Evolutionary conservation across 2,888 invertebrate species (phyloP), one percentile per base, ranked within the genome.

Genomic region (Lepidocyrtinus sp.): DNA sequence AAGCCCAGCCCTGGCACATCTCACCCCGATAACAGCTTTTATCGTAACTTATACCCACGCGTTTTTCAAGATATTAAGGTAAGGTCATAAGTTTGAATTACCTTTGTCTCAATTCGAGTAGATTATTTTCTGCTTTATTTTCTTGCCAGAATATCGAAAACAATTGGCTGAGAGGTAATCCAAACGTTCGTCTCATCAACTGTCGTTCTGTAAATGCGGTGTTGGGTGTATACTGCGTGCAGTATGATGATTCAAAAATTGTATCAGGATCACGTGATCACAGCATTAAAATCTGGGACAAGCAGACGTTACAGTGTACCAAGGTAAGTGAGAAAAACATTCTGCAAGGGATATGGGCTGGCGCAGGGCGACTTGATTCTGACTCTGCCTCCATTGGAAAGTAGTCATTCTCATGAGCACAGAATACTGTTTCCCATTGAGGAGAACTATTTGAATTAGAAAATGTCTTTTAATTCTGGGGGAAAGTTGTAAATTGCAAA

Each of bases 261-360:
- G 98, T 99, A 0, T 98, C 98, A 70, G 99, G 99, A 22, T 92
- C 99, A 72, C 91, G 99, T 87, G 99, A 99, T 90, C 99, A 99
- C 90, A 99, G 99, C 15, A 99, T 99, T 88, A 99, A 99, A 91
- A 96, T 99, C 87, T 99, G 99, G 99, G 96, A 99, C 90, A 92
- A 98, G 86, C 94, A 94, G 89, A 94, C 95, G 64, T 91, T 99
- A 87, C 96, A 97, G 89, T 99, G 98, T 90, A 94, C 96, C 65
- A 94, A 94, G 91, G 93, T 93, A 86, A 88, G 88, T 26, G n/a
- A n/a, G n/a, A n/a, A n/a, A n/a, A n/a, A n/a, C n/a, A n/a, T 63
- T 21, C 25, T 63, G n/a, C n/a, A n/a, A n/a, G n/a, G n/a, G n/a
- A n/a, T n/a, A n/a, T n/a, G n/a, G n/a, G n/a, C n/a, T n/a, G n/a